A percentile compares a stretch with the other conserved stretches of the same genome.
These are phyloP conservation scores for Petrocephalus schoutedeni DNA, from an alignment of 2,797 vertebrate species.

Conservation along the genomic window DNA sequence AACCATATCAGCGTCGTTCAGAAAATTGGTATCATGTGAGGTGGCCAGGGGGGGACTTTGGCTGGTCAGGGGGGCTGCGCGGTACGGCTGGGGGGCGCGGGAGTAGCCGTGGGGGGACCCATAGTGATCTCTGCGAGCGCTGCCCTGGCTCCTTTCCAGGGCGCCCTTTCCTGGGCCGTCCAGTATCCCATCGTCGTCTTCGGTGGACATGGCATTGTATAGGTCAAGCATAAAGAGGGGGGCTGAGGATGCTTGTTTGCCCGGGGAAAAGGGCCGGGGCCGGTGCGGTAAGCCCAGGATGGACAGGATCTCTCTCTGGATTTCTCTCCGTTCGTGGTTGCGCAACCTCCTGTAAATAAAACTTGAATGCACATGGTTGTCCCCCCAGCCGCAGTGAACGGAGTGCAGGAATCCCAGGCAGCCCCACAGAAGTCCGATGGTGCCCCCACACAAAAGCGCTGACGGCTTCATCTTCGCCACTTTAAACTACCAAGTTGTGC, in stretches of 20 bases:
- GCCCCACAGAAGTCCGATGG: slow-evolving; percentile 84
- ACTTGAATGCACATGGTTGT: slow-evolving; percentile 99
- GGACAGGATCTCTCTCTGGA: slow-evolving; percentile 98
- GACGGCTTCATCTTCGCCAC: slow-evolving; percentile 56
- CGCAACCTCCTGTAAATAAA: slow-evolving; percentile 98
- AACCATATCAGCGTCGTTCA: slow-evolving; percentile 98
- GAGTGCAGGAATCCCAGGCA: slow-evolving; percentile 77
- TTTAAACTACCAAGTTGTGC: not conserved
- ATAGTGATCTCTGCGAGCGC: slow-evolving; percentile 71
- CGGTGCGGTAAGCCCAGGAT: slow-evolving; percentile 96
- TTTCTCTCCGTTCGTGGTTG: slow-evolving; percentile 95
- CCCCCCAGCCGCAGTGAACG: slow-evolving; percentile 77
- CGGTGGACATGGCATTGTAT: slow-evolving; percentile 95
- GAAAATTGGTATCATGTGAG: slow-evolving; percentile 88
- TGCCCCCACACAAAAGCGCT: slow-evolving; percentile 62
- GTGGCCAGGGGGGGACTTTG: slow-evolving; percentile 82
- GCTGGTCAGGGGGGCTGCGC: slow-evolving; percentile 72
- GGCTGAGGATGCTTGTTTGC: slow-evolving; percentile 93
- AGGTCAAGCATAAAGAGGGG: slow-evolving; percentile 99
- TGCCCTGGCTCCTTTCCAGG: slow-evolving; percentile 66
- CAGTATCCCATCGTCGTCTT: slow-evolving; percentile 73
- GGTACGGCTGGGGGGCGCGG: slow-evolving; percentile 76
- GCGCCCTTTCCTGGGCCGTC: slow-evolving; percentile 67
- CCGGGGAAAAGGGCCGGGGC: slow-evolving; percentile 93
- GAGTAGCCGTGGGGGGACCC: slow-evolving; percentile 78